A percentile compares a stretch with the other conserved stretches of the same genome.
These are phyloP conservation scores for Gallinago media DNA, from an alignment of 2,113 vertebrate genomes.

Conservation along the genomic window DNA sequence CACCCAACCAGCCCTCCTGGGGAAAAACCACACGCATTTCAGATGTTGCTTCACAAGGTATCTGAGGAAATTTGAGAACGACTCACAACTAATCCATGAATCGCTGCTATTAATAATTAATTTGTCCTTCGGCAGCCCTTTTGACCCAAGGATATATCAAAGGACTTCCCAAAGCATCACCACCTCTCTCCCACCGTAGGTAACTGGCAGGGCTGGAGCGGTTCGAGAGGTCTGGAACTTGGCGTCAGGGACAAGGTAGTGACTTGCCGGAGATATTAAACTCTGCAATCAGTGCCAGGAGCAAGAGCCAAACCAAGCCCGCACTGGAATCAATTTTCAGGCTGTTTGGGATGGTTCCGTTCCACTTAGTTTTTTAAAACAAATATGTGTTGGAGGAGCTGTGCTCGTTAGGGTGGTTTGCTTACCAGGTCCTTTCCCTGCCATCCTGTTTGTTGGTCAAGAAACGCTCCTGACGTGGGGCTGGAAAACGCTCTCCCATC, in stretches of 20 bases:
- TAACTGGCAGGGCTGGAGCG: background rate
- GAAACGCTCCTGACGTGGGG: too few species aligned
- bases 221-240: conserved; percentile 4
- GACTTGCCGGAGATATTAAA: conserved; percentile 18
- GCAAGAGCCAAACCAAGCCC: conserved; percentile 52
- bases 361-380: conserved; percentile 54
- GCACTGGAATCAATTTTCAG: conserved; percentile 56
- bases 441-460: too few species aligned
- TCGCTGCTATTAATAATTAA: background rate
- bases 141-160: background rate
- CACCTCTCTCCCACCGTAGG: background rate
- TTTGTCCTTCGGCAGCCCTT: background rate
- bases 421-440: background rate
- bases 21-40: background rate
- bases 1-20: background rate
- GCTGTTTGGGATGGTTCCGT: conserved; percentile 57
- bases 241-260: background rate
- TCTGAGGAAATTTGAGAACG: background rate
- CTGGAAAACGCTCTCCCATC: conserved; percentile 56
- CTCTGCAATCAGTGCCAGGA: background rate
- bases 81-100: background rate
- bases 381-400: conserved; percentile 44
- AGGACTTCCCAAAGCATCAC: background rate
- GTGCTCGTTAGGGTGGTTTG: conserved; percentile 7
- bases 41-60: background rate